Percentiles rank a stretch among this genome's conserved stretches.
phyloP scores from a whole-genome alignment of 1,140 invertebrate species.

The Zaprionus camerounensis region DNA sequence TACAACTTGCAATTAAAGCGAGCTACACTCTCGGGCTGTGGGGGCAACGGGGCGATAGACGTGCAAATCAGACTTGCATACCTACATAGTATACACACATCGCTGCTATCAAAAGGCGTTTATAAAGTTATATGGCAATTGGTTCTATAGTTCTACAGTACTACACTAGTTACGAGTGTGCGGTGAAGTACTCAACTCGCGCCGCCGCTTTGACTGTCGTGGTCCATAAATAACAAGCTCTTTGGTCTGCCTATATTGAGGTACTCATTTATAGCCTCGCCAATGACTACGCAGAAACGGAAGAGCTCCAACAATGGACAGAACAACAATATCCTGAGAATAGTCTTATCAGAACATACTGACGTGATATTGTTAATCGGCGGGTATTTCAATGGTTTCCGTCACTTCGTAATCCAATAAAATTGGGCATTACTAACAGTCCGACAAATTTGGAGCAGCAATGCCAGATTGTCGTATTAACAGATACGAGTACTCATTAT shows the following conservation, averaged over 20 bases:
- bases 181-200: conserved; percentile 13
- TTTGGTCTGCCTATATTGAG: conserved; percentile 20
- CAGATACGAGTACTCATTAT: not conserved
- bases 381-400: conserved; percentile 40
- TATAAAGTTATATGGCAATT: conserved; percentile 25
- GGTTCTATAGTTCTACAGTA: not conserved
- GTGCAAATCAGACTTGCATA: not conserved
- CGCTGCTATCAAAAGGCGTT: conserved; percentile 35
- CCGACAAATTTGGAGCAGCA: conserved; percentile 3
- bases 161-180: not conserved
- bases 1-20: conserved; percentile 64
- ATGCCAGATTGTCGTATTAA: not conserved
- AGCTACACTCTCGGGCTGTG: conserved; percentile 19
- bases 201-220: conserved; percentile 15
- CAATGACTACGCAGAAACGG: conserved; percentile 48
- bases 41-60: not conserved
- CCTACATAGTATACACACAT: conserved; percentile 2
- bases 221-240: conserved; percentile 30
- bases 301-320: not conserved
- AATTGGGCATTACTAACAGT: conserved; percentile 41
- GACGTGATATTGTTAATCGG: conserved; percentile 56
- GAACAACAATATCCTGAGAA: conserved; percentile 47
- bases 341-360: conserved; percentile 48
- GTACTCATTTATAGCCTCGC: conserved; percentile 39
- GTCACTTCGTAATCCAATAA: conserved; percentile 20